Evolutionary conservation across 2,888 invertebrate genomes (phyloP).

Genomic region (Leuctra nigra): DNA sequence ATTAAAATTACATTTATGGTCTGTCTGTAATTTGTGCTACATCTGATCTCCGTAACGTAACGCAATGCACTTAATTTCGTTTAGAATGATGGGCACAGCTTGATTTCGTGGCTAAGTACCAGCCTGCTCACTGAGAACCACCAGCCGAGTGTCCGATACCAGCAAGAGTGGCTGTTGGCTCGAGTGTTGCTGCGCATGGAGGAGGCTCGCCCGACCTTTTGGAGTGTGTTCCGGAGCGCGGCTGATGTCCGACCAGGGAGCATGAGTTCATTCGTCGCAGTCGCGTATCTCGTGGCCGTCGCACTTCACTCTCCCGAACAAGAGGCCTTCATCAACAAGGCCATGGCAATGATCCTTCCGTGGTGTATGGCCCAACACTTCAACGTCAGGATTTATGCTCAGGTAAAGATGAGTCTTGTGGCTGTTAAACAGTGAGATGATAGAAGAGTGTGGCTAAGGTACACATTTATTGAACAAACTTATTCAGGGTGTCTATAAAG

Average conservation of each 20-base stretch:
- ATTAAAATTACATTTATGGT: too few relatives aligned
- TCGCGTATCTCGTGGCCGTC: constrained; percentile 41
- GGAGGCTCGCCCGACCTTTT: constrained; percentile 35
- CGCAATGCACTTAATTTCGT: too few relatives aligned
- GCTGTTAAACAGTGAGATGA: too few relatives aligned
- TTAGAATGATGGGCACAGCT: constrained; percentile 33
- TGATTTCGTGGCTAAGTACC: constrained; percentile 39
- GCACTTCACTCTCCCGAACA: constrained; percentile 30
- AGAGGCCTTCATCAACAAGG: constrained; percentile 41
- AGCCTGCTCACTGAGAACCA: constrained; percentile 49
- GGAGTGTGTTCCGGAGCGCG: constrained; percentile 35
- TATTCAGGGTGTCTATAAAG: too few relatives aligned
- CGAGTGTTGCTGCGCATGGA: constrained; percentile 38
- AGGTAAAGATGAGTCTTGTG: constrained; percentile 43
- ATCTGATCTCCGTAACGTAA: too few relatives aligned
- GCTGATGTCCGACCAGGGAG: constrained; percentile 40
- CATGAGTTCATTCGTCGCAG: constrained; percentile 42
- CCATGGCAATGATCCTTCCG: constrained; percentile 53
- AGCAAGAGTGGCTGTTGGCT: constrained; percentile 54
- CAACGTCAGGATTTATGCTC: constrained; percentile 68
- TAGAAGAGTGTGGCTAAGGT: too few relatives aligned
- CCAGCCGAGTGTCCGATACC: constrained; percentile 54
- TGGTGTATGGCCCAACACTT: constrained; percentile 81
- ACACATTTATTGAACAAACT: too few relatives aligned
- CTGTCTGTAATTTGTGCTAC: too few relatives aligned